Evolutionary conservation across 2,888 invertebrate species (phyloP).

Genomic region (Exocentrus adspersus): DNA sequence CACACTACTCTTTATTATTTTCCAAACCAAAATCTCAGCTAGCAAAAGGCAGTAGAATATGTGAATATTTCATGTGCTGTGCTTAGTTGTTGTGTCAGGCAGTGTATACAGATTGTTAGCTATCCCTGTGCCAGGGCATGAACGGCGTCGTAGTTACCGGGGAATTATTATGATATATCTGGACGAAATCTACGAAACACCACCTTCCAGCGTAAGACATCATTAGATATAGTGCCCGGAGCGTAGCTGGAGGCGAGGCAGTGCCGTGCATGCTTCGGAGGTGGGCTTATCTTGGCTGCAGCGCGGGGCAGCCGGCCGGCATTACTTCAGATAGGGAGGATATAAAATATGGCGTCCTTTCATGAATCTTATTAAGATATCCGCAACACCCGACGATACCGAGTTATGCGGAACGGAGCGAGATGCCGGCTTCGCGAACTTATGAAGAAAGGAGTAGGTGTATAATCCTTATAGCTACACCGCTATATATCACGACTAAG

Average conservation of each 20-base stretch:
- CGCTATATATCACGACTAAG: conserved; percentile 65
- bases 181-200: conserved; percentile 61
- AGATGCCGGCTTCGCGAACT: conserved; percentile 61
- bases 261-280: conserved; percentile 45
- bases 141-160: conserved; percentile 62
- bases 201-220: conserved; percentile 55
- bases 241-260: conserved; percentile 46
- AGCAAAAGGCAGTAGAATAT: no score
- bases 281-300: conserved; percentile 56
- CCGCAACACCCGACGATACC: conserved; percentile 69
- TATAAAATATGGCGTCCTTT: conserved; percentile 86
- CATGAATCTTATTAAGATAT: conserved; percentile 87
- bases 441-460: conserved; percentile 67
- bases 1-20: no score
- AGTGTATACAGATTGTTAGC: conserved; percentile 63
- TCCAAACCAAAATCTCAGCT: no score
- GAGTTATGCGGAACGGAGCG: conserved; percentile 58
- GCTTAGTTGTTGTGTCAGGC: not conserved
- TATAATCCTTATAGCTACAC: conserved; percentile 67
- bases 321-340: conserved; percentile 67
- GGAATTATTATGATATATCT: conserved; percentile 68
- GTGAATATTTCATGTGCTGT: no score
- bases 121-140: conserved; percentile 59
- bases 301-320: conserved; percentile 54
- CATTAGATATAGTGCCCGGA: conserved; percentile 54